Percentiles rank a stretch among this genome's conserved stretches.
phyloP scores from a whole-genome alignment of 2,888 invertebrate species.

The Polydrusus pterygomalis region DNA sequence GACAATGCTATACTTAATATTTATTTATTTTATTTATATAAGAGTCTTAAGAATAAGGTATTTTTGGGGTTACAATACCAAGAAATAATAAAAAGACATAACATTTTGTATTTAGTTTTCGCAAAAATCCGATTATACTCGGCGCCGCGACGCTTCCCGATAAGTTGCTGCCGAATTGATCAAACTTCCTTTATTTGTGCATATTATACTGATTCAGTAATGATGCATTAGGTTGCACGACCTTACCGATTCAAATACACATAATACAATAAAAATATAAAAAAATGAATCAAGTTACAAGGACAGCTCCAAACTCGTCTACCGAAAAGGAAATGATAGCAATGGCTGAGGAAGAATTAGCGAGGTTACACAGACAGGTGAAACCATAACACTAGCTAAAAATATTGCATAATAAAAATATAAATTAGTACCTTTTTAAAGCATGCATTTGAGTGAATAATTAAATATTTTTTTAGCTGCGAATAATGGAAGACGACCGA shows the following conservation, averaged over 20 bases:
- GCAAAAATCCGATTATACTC: too few species aligned
- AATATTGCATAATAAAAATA: too few species aligned
- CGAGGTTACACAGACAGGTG: constrained; percentile 85
- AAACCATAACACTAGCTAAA: too few species aligned
- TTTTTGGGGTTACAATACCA: too few species aligned
- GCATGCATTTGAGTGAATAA: too few species aligned
- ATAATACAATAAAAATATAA: not conserved
- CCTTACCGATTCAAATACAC: not conserved
- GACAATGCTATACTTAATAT: too few species aligned
- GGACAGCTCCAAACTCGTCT: constrained; percentile 53
- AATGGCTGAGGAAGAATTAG: constrained; percentile 85
- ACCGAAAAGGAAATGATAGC: constrained; percentile 79
- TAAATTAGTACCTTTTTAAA: too few species aligned
- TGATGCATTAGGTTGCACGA: not conserved
- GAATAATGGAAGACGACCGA: constrained; percentile 89
- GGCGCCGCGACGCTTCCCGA: not conserved
- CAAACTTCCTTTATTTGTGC: constrained; percentile 12
- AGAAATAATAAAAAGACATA: too few species aligned
- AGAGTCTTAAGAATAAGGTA: too few species aligned
- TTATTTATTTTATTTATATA: too few species aligned
- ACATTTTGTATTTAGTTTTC: too few species aligned
- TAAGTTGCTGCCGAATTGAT: constrained; percentile 21
- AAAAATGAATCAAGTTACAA: constrained; percentile 50
- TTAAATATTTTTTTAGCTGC: constrained; percentile 75
- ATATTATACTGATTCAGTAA: too few species aligned